These are phyloP conservation scores for Siniperca undulata DNA, from an alignment of 2,797 vertebrate species.

Conservation along the genomic window DNA sequence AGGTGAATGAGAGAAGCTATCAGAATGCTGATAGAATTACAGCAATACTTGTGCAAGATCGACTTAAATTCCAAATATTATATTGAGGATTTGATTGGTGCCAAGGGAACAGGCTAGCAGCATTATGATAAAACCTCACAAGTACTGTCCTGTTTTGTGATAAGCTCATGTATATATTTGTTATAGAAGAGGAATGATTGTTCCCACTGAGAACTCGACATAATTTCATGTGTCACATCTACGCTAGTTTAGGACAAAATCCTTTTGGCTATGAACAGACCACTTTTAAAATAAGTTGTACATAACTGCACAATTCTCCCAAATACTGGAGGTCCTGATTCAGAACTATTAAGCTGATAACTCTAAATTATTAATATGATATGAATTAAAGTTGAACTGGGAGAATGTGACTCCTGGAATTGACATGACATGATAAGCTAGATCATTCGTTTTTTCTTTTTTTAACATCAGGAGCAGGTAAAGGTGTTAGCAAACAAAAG, in stretches of 20 bases:
- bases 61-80: conserved; percentile 2
- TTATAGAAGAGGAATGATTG: not conserved
- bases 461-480: not conserved
- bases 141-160: not conserved
- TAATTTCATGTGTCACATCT: not conserved
- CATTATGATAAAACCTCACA: too few relatives aligned
- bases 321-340: too few relatives aligned
- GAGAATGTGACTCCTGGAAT: too few relatives aligned
- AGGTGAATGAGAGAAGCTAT: conserved; percentile 2
- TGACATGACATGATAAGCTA: too few relatives aligned
- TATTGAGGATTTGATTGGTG: not conserved
- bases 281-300: not conserved
- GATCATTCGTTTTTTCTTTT: not conserved
- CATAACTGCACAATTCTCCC: not conserved
- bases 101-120: too few relatives aligned
- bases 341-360: too few relatives aligned
- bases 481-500: not conserved
- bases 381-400: too few relatives aligned
- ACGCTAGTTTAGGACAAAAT: not conserved
- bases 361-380: too few relatives aligned
- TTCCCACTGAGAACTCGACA: not conserved
- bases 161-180: not conserved
- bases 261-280: not conserved
- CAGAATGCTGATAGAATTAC: not conserved
- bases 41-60: not conserved